These are phyloP conservation scores for Thereuonema tuberculata DNA, from an alignment of 1,140 invertebrate genomes.

Conservation along the genomic window DNA sequence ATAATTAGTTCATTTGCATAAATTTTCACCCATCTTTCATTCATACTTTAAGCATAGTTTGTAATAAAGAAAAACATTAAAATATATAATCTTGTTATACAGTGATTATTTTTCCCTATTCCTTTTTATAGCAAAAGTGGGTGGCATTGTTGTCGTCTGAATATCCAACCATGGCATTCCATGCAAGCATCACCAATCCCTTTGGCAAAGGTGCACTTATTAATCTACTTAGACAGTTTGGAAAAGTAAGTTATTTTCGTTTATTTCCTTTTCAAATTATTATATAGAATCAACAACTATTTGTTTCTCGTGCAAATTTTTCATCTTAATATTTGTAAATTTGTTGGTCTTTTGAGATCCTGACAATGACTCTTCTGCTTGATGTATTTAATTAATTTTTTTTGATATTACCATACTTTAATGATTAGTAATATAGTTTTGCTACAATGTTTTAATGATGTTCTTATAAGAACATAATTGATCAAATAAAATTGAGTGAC, in stretches of 20 bases:
- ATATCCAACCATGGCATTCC: conserved; percentile 96
- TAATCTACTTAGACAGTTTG: conserved; percentile 88
- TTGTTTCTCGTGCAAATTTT: background rate
- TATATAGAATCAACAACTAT: background rate
- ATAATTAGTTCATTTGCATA: too few relatives aligned
- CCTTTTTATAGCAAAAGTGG: conserved; percentile 31
- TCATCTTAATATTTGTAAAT: background rate
- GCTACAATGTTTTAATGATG: too few relatives aligned
- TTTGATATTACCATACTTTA: too few relatives aligned
- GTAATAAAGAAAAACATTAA: background rate
- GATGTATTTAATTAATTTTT: too few relatives aligned
- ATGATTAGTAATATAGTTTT: too few relatives aligned
- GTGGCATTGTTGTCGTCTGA: conserved; percentile 77
- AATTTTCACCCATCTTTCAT: too few relatives aligned
- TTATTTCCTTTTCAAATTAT: background rate
- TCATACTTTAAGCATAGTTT: background rate
- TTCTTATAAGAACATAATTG: too few relatives aligned
- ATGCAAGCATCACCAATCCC: conserved; percentile 92
- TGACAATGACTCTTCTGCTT: too few relatives aligned
- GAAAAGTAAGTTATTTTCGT: conserved; percentile 41
- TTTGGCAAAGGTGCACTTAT: conserved; percentile 98
- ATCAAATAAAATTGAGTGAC: too few relatives aligned
- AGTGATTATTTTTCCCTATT: background rate
- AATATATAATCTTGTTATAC: background rate
- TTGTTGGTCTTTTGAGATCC: too few relatives aligned